A percentile compares a stretch with the other conserved stretches of the same genome.
Evolutionary conservation across 2,888 invertebrate species (phyloP).

Genomic region (Drosophila yooni): DNA sequence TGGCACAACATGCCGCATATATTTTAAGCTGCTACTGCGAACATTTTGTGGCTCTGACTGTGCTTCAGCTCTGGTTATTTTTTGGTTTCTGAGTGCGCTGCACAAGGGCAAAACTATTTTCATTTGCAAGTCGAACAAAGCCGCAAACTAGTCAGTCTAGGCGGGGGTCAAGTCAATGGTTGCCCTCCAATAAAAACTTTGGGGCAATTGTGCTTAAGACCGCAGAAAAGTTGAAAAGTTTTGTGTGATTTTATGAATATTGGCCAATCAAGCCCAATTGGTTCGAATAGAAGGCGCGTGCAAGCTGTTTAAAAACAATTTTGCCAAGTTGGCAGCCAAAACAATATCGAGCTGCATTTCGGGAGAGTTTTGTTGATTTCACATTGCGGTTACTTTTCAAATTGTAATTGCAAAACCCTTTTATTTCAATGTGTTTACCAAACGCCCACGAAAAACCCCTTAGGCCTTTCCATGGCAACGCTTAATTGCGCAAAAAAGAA

Average conservation of each 20-base stretch:
- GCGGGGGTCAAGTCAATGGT: slow-evolving; percentile 24
- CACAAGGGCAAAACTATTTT: slow-evolving; percentile 68
- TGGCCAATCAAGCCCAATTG: slow-evolving; percentile 76
- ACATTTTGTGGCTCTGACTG: slow-evolving; percentile 46
- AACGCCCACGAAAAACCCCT: slow-evolving; percentile 31
- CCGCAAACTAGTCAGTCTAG: slow-evolving; percentile 57
- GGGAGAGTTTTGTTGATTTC: slow-evolving; percentile 27
- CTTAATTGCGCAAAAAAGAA: slow-evolving; percentile 59
- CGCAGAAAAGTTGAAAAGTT: slow-evolving; percentile 74
- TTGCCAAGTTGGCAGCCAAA: slow-evolving; percentile 21
- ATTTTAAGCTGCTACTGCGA: slow-evolving; percentile 20
- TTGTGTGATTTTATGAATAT: slow-evolving; percentile 69
- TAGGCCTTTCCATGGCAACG: slow-evolving; percentile 12
- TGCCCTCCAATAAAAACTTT: slow-evolving; percentile 64
- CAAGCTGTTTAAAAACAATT: slow-evolving; percentile 75
- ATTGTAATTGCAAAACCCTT: slow-evolving; percentile 51
- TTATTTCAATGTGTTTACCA: slow-evolving; percentile 41
- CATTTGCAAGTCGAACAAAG: slow-evolving; percentile 71
- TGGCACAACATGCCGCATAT: slow-evolving; percentile 44
- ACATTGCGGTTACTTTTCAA: slow-evolving; percentile 24
- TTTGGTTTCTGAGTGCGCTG: slow-evolving; percentile 16
- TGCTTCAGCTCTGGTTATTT: slow-evolving; percentile 28
- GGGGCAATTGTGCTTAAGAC: slow-evolving; percentile 51
- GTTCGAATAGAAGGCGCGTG: slow-evolving; percentile 53
- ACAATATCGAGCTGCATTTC: slow-evolving; percentile 40